These are phyloP conservation scores for Stigmatopora nigra DNA, from an alignment of 2,113 vertebrate species.

Conservation along the genomic window DNA sequence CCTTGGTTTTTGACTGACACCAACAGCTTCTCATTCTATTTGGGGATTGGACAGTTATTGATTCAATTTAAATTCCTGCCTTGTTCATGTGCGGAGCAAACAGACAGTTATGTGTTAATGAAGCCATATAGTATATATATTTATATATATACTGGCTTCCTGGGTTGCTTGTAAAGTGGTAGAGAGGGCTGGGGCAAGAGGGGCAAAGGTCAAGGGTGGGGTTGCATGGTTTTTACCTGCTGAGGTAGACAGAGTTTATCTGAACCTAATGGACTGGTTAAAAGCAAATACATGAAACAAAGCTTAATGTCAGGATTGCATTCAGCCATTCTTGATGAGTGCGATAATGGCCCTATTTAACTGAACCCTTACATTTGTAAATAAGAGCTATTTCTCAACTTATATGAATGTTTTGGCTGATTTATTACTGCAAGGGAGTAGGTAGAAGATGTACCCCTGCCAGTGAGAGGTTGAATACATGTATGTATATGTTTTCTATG, in stretches of 20 bases:
- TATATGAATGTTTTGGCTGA: neutral
- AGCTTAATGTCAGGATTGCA: constrained; percentile 16
- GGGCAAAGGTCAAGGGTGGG: constrained; percentile 70
- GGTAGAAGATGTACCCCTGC: neutral
- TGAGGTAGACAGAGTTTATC: constrained; percentile 63
- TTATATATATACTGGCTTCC: constrained; percentile 49
- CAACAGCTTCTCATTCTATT: constrained; percentile 49
- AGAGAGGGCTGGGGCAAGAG: neutral
- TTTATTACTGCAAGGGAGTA: neutral
- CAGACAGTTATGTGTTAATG: constrained; percentile 78
- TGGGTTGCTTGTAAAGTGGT: constrained; percentile 31
- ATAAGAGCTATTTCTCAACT: neutral
- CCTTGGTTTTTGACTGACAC: constrained; percentile 65
- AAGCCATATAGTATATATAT: constrained; percentile 65
- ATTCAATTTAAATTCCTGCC: constrained; percentile 57
- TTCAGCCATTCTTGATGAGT: constrained; percentile 12
- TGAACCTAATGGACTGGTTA: constrained; percentile 69
- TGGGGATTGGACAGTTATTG: constrained; percentile 46
- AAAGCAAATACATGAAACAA: constrained; percentile 44
- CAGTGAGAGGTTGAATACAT: constrained; percentile 4
- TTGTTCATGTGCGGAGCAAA: constrained; percentile 68
- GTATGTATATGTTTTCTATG: neutral
- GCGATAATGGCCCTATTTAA: neutral
- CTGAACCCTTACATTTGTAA: neutral
- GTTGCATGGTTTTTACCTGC: constrained; percentile 63